Evolutionary conservation across 2,888 invertebrate genomes (phyloP).

Genomic region (Lissonota sp.): DNA sequence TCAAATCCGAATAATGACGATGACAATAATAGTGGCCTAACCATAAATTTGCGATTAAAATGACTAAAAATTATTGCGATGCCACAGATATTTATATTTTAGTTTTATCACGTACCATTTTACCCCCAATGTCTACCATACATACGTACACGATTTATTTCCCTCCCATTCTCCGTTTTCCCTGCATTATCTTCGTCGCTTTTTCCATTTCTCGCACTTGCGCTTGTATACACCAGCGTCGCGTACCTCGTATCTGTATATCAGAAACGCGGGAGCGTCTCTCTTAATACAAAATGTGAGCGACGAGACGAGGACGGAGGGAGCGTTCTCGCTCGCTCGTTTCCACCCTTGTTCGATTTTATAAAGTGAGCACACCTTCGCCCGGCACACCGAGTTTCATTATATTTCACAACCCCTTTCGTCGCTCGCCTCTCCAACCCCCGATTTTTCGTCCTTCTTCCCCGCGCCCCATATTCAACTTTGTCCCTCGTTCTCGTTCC

Average conservation of each 20-base stretch:
- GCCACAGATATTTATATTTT: too few species aligned
- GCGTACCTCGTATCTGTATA: slow-evolving; percentile 20
- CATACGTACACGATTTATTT: slow-evolving; percentile 67
- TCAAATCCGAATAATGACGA: too few species aligned
- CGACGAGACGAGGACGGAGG: slow-evolving; percentile 41
- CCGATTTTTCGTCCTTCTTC: slow-evolving; percentile 7
- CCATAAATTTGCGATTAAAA: too few species aligned
- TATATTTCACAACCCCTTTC: slow-evolving; percentile 74
- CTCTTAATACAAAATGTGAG: slow-evolving; percentile 30
- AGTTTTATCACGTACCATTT: too few species aligned
- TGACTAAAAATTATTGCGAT: too few species aligned
- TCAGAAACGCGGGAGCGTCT: too few species aligned
- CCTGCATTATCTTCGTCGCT: slow-evolving; percentile 50
- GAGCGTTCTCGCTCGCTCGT: slow-evolving; percentile 31
- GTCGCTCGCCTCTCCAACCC: slow-evolving; percentile 22
- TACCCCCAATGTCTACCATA: slow-evolving; percentile 66
- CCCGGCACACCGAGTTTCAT: slow-evolving; percentile 76
- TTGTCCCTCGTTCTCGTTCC: slow-evolving; percentile 45
- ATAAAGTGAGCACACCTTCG: slow-evolving; percentile 76
- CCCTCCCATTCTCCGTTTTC: slow-evolving; percentile 62
- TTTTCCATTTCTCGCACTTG: slow-evolving; percentile 60
- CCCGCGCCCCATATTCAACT: slow-evolving; percentile 10
- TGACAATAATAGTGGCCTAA: too few species aligned
- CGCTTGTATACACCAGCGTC: slow-evolving; percentile 40
- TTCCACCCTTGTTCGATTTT: slow-evolving; percentile 75